Base-by-base conservation (phyloP, 2,797 vertebrate species). In the Lagodon rhomboides region DNA sequence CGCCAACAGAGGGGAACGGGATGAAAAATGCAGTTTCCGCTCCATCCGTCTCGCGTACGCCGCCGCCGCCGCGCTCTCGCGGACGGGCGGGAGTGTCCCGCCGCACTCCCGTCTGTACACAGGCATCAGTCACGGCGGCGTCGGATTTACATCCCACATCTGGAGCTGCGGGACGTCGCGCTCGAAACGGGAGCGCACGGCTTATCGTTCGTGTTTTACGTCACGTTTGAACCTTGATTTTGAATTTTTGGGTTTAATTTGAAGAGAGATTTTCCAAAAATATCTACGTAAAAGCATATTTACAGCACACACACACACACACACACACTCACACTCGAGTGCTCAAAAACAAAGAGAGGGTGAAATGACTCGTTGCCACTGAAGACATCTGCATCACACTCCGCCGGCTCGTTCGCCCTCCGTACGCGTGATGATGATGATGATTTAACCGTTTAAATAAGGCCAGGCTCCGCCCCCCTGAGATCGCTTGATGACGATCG, bases 1-100 rank as follows among this genome's bases (percentile, higher is more conserved):
- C 85, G 59, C 89, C 93, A 93, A 92, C 91, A 86, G 89, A 89
- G 86, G 86, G 84, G 80, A 87, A 89, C 80, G 53, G 80, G 73
- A 87, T 95, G 94, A 95, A 91, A 91, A 94, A 96, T 95, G 93
- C 81, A 27, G 54, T 89, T 93, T 84, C 83, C 79, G 73, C 90
- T 84, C 85, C 90, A 90, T 88, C 80, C 90, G 73, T 87, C 79
- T 84, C 77, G 25, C 73, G 73, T 80, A 83, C 73, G 75, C 82
- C 84, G 20, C 51, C 73, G 75, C 82, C 84, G 20, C 51, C 51
- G 87, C 38, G 80, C 73, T 85, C 62, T 62, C 63, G 17, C 70
- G 41, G 90, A 89, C 89, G 49, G 83, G 60, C 83, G 56, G 47
- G 55, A 80, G 82, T 49, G 87, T 87, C 84, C 84, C 75, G 5